phyloP scores from a whole-genome alignment of 2,888 invertebrate species.

The Neoitamus cyanurus region DNA sequence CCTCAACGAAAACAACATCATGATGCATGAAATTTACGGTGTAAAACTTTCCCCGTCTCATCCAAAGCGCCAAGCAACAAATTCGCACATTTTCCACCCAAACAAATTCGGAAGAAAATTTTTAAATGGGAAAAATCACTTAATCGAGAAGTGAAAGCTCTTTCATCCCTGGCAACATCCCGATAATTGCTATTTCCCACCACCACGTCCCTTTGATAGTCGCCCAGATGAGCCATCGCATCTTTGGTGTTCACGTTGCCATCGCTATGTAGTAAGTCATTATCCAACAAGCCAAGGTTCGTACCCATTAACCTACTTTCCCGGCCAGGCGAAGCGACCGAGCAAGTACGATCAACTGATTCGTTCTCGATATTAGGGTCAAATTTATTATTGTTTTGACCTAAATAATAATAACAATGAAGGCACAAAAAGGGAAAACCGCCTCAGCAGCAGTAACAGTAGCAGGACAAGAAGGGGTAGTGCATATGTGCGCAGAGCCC shows the following conservation, averaged over 20 bases:
- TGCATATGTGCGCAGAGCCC: constrained; percentile 18
- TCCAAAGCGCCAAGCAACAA: not conserved
- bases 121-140: constrained; percentile 6
- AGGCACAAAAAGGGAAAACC: constrained; percentile 2
- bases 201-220: not conserved
- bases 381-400: constrained; percentile 33
- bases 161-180: not conserved
- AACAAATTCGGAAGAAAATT: not conserved
- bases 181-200: not conserved
- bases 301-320: constrained; percentile 32
- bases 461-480: not conserved
- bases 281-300: not conserved
- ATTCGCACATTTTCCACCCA: not conserved
- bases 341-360: not conserved
- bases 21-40: not conserved
- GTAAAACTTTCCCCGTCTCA: not conserved
- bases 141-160: not conserved
- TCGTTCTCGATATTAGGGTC: constrained; percentile 12
- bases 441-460: not conserved
- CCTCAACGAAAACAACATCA: not conserved
- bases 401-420: constrained; percentile 18
- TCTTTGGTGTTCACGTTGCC: not conserved
- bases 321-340: not conserved
- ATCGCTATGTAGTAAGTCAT: not conserved
- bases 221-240: not conserved